Evolutionary conservation across 2,113 vertebrate genomes (phyloP), one percentile per base, ranked within the genome.

Genomic region (Lota lota): DNA sequence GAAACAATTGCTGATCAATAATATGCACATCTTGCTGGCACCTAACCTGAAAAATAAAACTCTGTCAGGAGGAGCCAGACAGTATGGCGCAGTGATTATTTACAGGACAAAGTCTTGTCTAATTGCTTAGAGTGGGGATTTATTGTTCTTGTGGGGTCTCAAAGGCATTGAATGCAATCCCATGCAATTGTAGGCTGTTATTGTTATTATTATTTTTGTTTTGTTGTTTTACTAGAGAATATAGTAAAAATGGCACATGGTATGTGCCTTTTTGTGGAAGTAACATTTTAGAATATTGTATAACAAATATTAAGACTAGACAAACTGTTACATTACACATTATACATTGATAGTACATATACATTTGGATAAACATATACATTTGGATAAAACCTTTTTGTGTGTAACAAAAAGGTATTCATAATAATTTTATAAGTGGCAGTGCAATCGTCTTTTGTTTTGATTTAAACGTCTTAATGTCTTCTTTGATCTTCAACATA

Each of bases 1-100:
- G 70, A 75, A 70, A 76, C 71, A 66, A 67, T 77, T 77, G 63
- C 50, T 79, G 75, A 83, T 87, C 82, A 86, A 84, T 82, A 86
- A 82, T 82, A 81, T 83, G 78, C 80, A 76, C 73, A 80, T 87
- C 79, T 83, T 69, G 69, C 85, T 79, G 79, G 76, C 77, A 86
- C 79, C 76, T 77, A 76, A 81, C 80, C 79, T 83, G 5, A 16
- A 4, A 17, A 80, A 86, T 80, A 83, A 81, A 81, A 75, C 76
- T 79, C 53, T 65, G 69, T 76, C 70, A 77, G 59, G 40, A 22
- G 78, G 78, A 85, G 81, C 73, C 85, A 89, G 85, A 85, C 84
- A 76, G 79, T 75, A 80, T 75, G 82, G 76, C 69, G 78, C 76
- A 79, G 68, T 64, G 68, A 56, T 69, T 83, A 84, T 85, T 82